A percentile compares a stretch with the other conserved stretches of the same genome.
phyloP scores from a whole-genome alignment of 1,140 invertebrate species.

The Chironomus striatipennis region DNA sequence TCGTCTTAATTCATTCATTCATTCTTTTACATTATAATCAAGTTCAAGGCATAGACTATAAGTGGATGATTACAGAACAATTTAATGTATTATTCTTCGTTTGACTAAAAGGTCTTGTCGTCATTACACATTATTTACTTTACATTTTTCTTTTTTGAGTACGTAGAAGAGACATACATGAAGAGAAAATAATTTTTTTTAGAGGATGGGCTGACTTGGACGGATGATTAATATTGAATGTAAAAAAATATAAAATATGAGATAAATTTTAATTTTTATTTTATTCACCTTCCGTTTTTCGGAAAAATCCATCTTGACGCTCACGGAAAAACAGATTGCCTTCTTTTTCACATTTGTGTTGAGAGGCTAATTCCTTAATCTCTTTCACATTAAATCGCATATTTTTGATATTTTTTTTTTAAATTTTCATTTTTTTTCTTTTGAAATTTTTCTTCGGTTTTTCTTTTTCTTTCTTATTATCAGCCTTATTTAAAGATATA shows the following conservation, averaged over 20 bases:
- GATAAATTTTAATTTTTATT: conserved; percentile 24
- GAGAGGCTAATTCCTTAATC: conserved; percentile 69
- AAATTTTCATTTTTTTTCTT: neutral
- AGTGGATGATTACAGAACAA: neutral
- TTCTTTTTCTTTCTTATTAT: neutral
- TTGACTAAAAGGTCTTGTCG: neutral
- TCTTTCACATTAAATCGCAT: conserved; percentile 92
- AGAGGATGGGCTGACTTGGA: neutral
- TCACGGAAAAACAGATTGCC: conserved; percentile 78
- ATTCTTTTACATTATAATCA: no score
- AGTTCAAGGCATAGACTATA: neutral
- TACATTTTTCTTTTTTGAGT: neutral
- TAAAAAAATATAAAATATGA: conserved; percentile 3
- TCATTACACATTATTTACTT: neutral
- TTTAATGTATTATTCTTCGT: neutral
- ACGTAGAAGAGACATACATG: neutral
- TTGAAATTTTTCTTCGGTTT: neutral
- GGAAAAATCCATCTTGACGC: conserved; percentile 84
- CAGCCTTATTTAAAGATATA: neutral
- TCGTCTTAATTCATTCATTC: no score
- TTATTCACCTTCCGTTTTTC: conserved; percentile 75
- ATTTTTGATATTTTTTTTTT: conserved; percentile 32
- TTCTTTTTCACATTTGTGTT: conserved; percentile 88
- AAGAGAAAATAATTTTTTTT: conserved; percentile 10
- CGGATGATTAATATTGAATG: neutral